A percentile compares a stretch with the other conserved stretches of the same genome.
These are phyloP conservation scores for Tetramorium parvispinum DNA, from an alignment of 1,140 invertebrate species.

Conservation along the genomic window DNA sequence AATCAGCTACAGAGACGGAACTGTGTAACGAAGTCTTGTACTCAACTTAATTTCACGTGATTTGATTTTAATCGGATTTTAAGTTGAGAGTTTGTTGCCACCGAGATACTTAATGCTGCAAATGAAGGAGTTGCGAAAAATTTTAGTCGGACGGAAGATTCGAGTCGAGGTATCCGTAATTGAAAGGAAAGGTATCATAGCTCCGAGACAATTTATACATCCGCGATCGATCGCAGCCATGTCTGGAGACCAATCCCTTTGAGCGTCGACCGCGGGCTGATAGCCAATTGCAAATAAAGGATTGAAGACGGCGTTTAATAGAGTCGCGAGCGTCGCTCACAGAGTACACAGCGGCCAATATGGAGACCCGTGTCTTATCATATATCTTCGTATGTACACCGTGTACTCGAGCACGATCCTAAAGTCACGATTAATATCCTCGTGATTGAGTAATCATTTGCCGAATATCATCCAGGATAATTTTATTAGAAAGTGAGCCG, in stretches of 20 bases:
- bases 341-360: slow-evolving; percentile 27
- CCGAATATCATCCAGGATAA: neutral
- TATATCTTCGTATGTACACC: slow-evolving; percentile 27
- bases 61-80: slow-evolving; percentile 44
- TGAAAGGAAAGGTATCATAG: neutral
- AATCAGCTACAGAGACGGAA: slow-evolving; percentile 4
- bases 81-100: slow-evolving; percentile 1
- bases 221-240: slow-evolving; percentile 20
- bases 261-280: neutral
- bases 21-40: slow-evolving; percentile 18
- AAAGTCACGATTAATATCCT: slow-evolving; percentile 3
- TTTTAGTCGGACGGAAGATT: neutral
- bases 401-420: neutral
- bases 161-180: neutral
- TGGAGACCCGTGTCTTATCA: slow-evolving; percentile 39
- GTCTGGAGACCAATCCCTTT: neutral
- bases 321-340: neutral
- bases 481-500: neutral
- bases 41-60: slow-evolving; percentile 24
- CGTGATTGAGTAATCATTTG: neutral
- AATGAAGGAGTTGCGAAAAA: slow-evolving; percentile 20
- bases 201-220: slow-evolving; percentile 8
- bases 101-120: slow-evolving; percentile 18
- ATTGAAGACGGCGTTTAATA: slow-evolving; percentile 23
- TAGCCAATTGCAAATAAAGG: slow-evolving; percentile 24